phyloP scores from a whole-genome alignment of 2,113 vertebrate genomes.

The Psammodynastes pulverulentus region DNA sequence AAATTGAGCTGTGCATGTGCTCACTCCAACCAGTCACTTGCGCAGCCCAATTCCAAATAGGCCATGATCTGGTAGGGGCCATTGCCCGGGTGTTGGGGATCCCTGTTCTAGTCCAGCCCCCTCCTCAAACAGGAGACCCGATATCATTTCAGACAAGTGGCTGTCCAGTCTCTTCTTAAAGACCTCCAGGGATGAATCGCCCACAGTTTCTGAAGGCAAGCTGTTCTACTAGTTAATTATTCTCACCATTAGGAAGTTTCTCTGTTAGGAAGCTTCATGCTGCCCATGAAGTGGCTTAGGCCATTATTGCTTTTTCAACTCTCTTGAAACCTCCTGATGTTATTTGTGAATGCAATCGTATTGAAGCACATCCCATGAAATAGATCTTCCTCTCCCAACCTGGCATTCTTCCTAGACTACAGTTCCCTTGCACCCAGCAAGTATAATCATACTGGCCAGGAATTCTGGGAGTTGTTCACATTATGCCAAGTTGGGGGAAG shows the following conservation, averaged over 20 bases:
- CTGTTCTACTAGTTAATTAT: background rate
- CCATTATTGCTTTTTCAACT: background rate
- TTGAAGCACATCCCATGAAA: background rate
- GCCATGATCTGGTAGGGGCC: background rate
- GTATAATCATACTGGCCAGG: background rate
- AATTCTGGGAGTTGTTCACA: background rate
- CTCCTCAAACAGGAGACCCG: background rate
- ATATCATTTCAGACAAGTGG: background rate
- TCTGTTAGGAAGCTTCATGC: background rate
- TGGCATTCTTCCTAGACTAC: background rate
- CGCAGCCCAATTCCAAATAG: background rate
- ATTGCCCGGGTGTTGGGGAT: background rate
- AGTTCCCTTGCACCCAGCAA: background rate
- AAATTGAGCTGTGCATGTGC: background rate
- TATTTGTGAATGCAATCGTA: background rate
- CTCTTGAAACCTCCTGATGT: background rate
- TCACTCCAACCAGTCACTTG: background rate
- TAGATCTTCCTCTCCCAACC: background rate
- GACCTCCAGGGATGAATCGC: background rate
- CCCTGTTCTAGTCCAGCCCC: background rate
- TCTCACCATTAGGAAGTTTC: background rate
- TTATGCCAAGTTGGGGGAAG: background rate
- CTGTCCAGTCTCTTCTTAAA: background rate
- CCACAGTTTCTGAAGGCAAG: background rate
- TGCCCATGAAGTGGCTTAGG: background rate